Conservation (phyloP, 2,113 vertebrate genomes). For the Phaetusa simplex region DNA sequence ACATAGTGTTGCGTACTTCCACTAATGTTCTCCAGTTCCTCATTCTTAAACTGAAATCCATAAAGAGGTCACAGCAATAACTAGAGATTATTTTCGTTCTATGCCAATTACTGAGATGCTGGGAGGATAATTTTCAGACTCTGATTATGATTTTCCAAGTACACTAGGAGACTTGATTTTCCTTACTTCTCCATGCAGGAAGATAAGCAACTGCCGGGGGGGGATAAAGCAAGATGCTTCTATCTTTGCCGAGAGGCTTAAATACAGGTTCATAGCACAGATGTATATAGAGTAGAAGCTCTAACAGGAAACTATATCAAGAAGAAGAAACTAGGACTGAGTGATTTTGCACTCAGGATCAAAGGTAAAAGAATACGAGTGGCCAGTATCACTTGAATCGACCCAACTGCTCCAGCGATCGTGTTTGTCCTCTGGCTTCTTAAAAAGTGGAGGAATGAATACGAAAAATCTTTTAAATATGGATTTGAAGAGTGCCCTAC, state of each 20-base stretch:
- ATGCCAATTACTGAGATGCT: conserved; percentile 11
- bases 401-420: background rate
- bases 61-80: conserved; percentile 24
- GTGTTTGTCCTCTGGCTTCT: background rate
- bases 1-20: background rate
- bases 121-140: conserved; percentile 10
- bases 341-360: background rate
- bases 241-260: background rate
- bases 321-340: background rate
- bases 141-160: conserved; percentile 9
- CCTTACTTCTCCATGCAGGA: background rate
- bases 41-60: conserved; percentile 41
- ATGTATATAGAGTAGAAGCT: background rate
- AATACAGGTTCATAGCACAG: background rate
- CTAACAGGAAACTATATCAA: background rate
- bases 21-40: background rate
- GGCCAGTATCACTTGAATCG: background rate
- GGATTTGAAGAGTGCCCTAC: background rate
- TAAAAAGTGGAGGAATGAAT: background rate
- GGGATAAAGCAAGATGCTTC: background rate
- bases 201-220: background rate
- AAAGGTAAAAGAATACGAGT: background rate
- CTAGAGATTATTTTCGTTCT: background rate
- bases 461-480: background rate
- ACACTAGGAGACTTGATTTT: background rate